Percentiles rank a stretch among this genome's conserved stretches.
Evolutionary conservation across 2,113 vertebrate species (phyloP).

Genomic region (Microtus montanus): DNA sequence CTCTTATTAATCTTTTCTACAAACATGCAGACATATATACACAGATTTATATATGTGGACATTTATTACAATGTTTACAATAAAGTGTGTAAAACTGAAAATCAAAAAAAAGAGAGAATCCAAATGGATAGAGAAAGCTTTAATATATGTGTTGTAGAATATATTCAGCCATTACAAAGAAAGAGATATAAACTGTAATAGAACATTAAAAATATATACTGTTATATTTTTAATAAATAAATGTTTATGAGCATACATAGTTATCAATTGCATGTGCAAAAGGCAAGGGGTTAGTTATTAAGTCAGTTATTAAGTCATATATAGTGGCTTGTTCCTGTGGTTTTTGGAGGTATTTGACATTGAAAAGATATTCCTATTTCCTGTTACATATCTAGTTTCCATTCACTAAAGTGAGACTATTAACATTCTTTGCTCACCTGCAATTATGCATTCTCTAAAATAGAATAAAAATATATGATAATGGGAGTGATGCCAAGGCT

Average conservation of each 20-base stretch:
- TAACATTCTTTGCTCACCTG: background rate
- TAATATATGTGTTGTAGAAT: background rate
- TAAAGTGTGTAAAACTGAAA: background rate
- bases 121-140: background rate
- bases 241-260: background rate
- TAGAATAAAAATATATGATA: background rate
- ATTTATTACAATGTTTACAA: background rate
- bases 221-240: background rate
- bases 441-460: background rate
- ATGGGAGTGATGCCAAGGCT: background rate
- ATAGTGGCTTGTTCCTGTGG: background rate
- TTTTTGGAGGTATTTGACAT: background rate
- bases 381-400: background rate
- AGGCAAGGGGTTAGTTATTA: background rate
- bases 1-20: background rate
- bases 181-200: background rate
- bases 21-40: background rate
- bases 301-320: background rate
- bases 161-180: background rate
- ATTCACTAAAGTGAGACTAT: background rate
- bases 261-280: background rate
- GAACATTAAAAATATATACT: background rate
- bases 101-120: background rate
- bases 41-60: background rate
- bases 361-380: constrained; percentile 6